Base-by-base conservation (phyloP, 1,140 invertebrate genomes). In the Halictus rubicundus region DNA sequence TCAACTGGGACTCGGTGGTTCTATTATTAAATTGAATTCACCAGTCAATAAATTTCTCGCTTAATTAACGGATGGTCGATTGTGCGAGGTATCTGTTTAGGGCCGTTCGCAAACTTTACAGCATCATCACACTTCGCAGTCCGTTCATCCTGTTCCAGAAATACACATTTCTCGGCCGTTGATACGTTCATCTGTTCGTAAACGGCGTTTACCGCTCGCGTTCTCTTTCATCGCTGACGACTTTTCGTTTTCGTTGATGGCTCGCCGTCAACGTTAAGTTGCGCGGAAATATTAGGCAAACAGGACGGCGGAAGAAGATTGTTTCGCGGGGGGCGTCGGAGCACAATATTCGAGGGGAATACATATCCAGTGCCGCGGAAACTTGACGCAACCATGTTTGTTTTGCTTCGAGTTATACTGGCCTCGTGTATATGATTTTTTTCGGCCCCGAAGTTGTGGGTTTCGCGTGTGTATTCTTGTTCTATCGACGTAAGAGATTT, bases 111-210 rank as follows among this genome's bases (percentile, higher is more conserved):
- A 23, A 25, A 23, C 32, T 39, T 39, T 23, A 10, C 32, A 21
- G 37, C 37, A 23, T 19, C 37, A 39, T 46, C 42, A 46, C 10
- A 16, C 23, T 12, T n/a, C 7, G 49, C 52, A 54, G 12, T 57
- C 46, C 77, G 77, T 79, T 76, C 68, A 74, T 59, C 25, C 25
- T 49, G 79, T 52, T 81, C 73, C 66, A 42, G 60, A 81, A 81
- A 77, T 77, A 46, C 42, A 46, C 10, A 70, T 77, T 76, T 60
- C 54, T 14, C 77, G 71, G 49, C 46, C 73, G 66, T 69, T 37
- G 79, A 80, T 59, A 64, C 65, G 57, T 25, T 52, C 37, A 46
- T 63, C 54, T 52, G 68, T 16, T 42, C 73, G 49, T 32, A n/a
- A 64, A 54, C 68, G 49, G 4, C 37, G 54, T 3, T 25, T 39